Base-by-base conservation (phyloP, 2,888 invertebrate species). In the Fragum fragum region DNA sequence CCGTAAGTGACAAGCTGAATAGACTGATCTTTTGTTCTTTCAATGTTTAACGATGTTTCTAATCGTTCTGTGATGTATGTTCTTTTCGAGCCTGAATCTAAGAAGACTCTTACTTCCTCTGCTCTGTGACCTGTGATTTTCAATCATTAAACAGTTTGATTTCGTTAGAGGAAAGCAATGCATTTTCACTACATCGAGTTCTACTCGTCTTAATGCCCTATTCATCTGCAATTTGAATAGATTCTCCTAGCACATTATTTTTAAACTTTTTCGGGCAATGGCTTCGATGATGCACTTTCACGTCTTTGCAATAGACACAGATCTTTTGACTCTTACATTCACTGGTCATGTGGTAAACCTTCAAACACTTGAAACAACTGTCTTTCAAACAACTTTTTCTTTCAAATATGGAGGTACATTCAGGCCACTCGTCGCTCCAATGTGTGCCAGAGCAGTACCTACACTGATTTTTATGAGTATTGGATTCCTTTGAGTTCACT, bases 371-470 rank as follows among this genome's bases (percentile, higher is more conserved):
- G 75, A 26, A 76, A 68, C 80, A 81, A 55, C 73, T 61, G 1
- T 39, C 59, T 47, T 73, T 75, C 1, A 76, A 16, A 14, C 28
- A 18, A n/a, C 52, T 39, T 47, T 76, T 75, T 53, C 73, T 68
- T 26, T 76, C 76, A 0, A 72, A 55, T 39, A 81, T 23, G 7
- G 76, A 73, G 6, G 26, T 57, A 39, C 70, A 73, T 28, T 75
- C 36, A n/a, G 16, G 23, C 29, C 76, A 81, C 28, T 81, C 73
- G 36, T 81, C 76, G 63, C 73, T 76, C 77, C 74, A 81, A 53
- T 77, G 75, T n/a, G 11, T 9, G 7, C 36, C 28, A 14, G 61
- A 7, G 74, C 77, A 77, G 23, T 74, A 77, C 72, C 69, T 55
- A 63, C 81, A 78, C 47, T 63, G 23, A 7, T 9, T 9, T 47